phyloP scores from a whole-genome alignment of 2,888 invertebrate species.

The Synergus japonicus region DNA sequence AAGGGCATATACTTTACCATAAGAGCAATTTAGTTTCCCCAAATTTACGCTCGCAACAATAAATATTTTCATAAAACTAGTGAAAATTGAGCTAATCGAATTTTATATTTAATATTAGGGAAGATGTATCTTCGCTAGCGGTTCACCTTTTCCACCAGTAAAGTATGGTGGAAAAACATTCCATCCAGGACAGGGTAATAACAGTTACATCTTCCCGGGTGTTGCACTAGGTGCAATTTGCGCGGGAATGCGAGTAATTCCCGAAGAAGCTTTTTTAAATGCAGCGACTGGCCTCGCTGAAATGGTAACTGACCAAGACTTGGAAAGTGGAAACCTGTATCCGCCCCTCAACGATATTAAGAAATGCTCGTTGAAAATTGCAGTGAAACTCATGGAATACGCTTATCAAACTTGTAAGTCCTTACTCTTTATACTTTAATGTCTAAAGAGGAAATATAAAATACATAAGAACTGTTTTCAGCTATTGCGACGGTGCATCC shows the following conservation, averaged over 20 bases:
- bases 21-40: too few species aligned
- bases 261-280: conserved; percentile 94
- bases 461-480: conserved; percentile 72
- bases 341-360: conserved; percentile 92
- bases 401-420: conserved; percentile 87
- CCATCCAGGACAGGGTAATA: conserved; percentile 98
- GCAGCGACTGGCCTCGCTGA: conserved; percentile 92
- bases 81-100: conserved; percentile 10
- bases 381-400: conserved; percentile 87
- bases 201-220: conserved; percentile 98
- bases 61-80: too few species aligned
- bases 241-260: conserved; percentile 92
- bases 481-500: conserved; percentile 89
- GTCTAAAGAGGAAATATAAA: background rate
- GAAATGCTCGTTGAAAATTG: conserved; percentile 92
- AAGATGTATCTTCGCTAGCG: conserved; percentile 95
- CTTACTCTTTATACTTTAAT: conserved; percentile 22
- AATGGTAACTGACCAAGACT: conserved; percentile 88
- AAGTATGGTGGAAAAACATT: conserved; percentile 88
- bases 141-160: conserved; percentile 96
- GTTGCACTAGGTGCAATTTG: conserved; percentile 93
- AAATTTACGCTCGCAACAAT: too few species aligned
- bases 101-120: conserved; percentile 81
- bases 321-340: conserved; percentile 92
- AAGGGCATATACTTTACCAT: too few species aligned